A percentile compares a stretch with the other conserved stretches of the same genome.
Conservation (phyloP, 2,888 invertebrate species). For the Leptura quadrifasciata region DNA sequence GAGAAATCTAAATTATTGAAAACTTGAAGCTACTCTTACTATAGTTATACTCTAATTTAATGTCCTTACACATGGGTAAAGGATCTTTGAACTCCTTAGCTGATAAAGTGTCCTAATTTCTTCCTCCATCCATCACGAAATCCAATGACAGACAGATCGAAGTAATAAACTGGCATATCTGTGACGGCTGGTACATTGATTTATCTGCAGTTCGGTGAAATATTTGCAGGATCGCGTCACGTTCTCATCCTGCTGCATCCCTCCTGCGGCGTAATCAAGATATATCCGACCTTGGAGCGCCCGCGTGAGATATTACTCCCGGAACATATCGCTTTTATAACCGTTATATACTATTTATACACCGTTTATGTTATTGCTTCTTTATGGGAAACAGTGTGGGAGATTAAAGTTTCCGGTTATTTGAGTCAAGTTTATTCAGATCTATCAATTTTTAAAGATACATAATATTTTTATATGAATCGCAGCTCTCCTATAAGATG, state of each 20-base stretch:
- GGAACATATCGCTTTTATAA: conserved; percentile 70
- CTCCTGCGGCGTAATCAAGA: conserved; percentile 70
- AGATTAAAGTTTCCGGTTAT: conserved; percentile 8
- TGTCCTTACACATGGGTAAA: conserved; percentile 14
- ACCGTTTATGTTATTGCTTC: conserved; percentile 67
- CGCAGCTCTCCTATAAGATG: too few species aligned
- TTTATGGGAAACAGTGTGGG: conserved; percentile 32
- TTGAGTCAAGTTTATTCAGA: background rate
- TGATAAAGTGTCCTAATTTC: conserved; percentile 56
- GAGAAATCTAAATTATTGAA: too few species aligned
- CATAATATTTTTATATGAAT: too few species aligned
- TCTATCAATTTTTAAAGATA: background rate
- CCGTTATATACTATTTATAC: conserved; percentile 71
- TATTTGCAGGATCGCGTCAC: conserved; percentile 72
- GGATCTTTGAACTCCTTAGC: conserved; percentile 36
- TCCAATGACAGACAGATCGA: conserved; percentile 55
- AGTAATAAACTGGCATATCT: conserved; percentile 70
- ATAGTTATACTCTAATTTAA: background rate
- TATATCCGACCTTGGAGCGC: conserved; percentile 72
- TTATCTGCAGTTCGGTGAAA: conserved; percentile 71
- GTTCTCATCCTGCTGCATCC: conserved; percentile 58
- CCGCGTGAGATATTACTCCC: conserved; percentile 70
- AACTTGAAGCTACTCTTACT: too few species aligned
- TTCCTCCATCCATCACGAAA: conserved; percentile 50
- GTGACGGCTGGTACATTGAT: conserved; percentile 70